phyloP scores from a whole-genome alignment of 2,797 vertebrate genomes.

The Sebastes minor region DNA sequence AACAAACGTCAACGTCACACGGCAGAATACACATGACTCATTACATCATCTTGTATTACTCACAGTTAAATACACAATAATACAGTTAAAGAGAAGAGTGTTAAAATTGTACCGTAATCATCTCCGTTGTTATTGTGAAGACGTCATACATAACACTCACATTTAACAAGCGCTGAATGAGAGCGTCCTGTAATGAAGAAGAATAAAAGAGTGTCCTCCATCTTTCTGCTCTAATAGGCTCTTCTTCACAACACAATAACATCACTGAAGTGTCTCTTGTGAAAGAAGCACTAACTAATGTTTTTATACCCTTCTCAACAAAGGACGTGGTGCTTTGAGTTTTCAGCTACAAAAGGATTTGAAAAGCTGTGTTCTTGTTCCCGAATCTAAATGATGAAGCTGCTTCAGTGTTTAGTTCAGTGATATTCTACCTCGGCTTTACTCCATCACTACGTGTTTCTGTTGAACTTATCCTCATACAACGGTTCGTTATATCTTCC shows the following conservation, averaged over 20 bases:
- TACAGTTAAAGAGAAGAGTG: not conserved
- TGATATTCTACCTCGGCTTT: not conserved
- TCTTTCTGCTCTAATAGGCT: constrained; percentile 5
- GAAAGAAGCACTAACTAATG: not conserved
- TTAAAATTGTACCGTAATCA: not conserved
- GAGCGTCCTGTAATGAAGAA: not conserved
- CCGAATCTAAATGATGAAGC: not conserved
- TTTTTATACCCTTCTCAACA: not conserved
- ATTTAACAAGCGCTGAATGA: not conserved
- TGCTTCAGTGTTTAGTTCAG: not conserved
- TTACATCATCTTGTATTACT: not conserved
- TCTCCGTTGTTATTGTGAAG: not conserved
- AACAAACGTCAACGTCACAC: not conserved
- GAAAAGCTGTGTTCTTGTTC: not conserved
- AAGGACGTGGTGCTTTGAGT: not conserved
- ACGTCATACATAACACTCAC: not conserved
- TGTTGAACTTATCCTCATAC: not conserved
- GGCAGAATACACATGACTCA: not conserved
- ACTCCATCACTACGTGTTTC: not conserved
- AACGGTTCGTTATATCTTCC: too few species aligned
- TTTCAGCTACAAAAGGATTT: not conserved
- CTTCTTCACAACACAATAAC: not conserved
- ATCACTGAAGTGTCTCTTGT: not conserved
- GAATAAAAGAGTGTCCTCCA: not conserved
- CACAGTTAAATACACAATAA: not conserved